Evolutionary conservation across 1,140 invertebrate species (phyloP).

Genomic region (Pachypeltis micranthus): DNA sequence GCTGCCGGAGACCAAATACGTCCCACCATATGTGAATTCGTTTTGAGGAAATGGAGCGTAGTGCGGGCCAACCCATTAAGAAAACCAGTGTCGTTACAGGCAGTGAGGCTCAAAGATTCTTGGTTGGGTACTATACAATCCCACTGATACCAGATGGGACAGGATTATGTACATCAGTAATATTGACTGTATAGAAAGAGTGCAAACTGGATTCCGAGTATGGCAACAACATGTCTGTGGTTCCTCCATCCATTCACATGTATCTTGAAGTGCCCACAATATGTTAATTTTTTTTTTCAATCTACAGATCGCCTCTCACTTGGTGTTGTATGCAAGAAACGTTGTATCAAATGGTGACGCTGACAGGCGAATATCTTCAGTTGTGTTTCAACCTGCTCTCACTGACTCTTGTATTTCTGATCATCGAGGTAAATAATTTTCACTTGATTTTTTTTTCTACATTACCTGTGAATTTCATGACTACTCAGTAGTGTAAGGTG

Average conservation of each 20-base stretch:
- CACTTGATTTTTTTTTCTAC: not conserved
- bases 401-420: constrained; percentile 29
- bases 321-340: constrained; percentile 53
- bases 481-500: too few species aligned
- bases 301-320: constrained; percentile 50
- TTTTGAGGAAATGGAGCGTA: too few species aligned
- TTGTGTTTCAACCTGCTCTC: constrained; percentile 36
- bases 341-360: constrained; percentile 40
- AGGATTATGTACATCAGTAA: too few species aligned
- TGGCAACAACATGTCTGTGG: not conserved
- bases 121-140: too few species aligned
- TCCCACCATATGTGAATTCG: too few species aligned
- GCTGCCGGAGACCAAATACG: too few species aligned
- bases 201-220: not conserved
- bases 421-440: constrained; percentile 17
- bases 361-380: constrained; percentile 39
- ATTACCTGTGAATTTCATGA: too few species aligned
- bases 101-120: too few species aligned
- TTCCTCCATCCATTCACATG: not conserved
- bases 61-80: too few species aligned
- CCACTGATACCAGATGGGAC: too few species aligned
- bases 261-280: not conserved
- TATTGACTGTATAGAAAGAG: too few species aligned
- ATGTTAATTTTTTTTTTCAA: constrained; percentile 1
- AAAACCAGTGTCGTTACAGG: too few species aligned